Evolutionary conservation across 2,797 vertebrate species (phyloP).

Genomic region (Phataginus tetradactyla): DNA sequence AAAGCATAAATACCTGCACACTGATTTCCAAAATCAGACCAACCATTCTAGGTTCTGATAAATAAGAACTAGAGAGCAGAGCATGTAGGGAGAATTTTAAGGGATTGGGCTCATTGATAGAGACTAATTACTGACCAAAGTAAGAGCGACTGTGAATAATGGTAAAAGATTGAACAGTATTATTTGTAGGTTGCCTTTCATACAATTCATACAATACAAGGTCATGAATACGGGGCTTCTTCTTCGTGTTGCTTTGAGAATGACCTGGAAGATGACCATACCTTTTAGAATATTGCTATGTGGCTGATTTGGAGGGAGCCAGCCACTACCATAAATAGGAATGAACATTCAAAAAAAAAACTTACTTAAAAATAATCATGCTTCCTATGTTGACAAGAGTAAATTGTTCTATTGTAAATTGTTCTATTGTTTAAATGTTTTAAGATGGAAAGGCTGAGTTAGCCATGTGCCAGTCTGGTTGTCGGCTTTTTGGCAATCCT

Average conservation of each 20-base stretch:
- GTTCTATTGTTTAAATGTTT: constrained; percentile 23
- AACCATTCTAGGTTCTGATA: neutral
- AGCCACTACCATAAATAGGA: neutral
- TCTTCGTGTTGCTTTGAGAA: neutral
- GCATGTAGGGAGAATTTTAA: neutral
- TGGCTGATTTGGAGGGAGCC: neutral
- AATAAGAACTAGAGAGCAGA: neutral
- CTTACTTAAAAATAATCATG: neutral
- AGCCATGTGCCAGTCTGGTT: neutral
- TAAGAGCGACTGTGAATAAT: neutral
- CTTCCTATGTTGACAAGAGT: neutral
- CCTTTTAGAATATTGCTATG: neutral
- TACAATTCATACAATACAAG: neutral
- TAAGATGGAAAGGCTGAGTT: constrained; percentile 5
- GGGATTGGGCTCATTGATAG: neutral
- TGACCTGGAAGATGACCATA: neutral
- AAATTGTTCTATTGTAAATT: constrained; percentile 11
- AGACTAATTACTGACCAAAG: neutral
- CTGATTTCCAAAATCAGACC: neutral
- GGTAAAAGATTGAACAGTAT: neutral
- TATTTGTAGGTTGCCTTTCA: neutral
- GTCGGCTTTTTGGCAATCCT: constrained; percentile 8
- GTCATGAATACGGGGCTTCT: neutral
- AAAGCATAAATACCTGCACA: neutral
- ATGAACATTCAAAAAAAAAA: neutral